phyloP scores from a whole-genome alignment of 2,113 vertebrate genomes.

The Gallinago media region DNA sequence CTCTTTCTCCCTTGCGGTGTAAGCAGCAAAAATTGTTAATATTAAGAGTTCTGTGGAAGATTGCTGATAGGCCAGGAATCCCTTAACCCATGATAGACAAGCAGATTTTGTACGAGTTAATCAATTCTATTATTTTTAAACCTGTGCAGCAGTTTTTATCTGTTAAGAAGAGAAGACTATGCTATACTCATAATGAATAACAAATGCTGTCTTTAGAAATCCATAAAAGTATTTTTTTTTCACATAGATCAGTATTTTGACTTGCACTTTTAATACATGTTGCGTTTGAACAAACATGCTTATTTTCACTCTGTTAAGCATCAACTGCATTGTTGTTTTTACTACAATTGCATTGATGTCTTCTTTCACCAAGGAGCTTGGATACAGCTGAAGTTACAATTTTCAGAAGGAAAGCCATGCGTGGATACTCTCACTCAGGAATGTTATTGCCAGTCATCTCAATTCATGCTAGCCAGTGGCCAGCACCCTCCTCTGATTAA shows the following conservation, averaged over 20 bases:
- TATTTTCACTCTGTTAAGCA: neutral
- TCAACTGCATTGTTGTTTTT: neutral
- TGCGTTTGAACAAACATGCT: neutral
- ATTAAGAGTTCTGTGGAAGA: slow-evolving; percentile 21
- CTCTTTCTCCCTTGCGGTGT: slow-evolving; percentile 64
- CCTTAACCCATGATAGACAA: slow-evolving; percentile 17
- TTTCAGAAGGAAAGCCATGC: neutral
- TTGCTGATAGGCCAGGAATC: slow-evolving; percentile 38
- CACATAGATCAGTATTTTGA: neutral
- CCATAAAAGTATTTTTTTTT: neutral
- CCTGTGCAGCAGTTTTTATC: neutral
- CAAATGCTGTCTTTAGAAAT: neutral
- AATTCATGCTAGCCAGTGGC: neutral
- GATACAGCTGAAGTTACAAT: neutral
- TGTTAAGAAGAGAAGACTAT: neutral
- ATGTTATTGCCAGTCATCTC: neutral
- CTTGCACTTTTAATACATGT: neutral
- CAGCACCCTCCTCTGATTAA: neutral
- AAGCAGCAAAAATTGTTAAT: slow-evolving; percentile 64
- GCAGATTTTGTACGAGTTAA: neutral
- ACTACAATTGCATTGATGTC: neutral
- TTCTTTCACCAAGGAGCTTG: neutral
- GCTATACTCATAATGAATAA: neutral
- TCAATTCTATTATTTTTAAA: neutral
- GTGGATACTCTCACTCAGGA: neutral